Percentiles rank a stretch among this genome's conserved stretches.
These are phyloP conservation scores for Diogma glabrata DNA, from an alignment of 2,888 invertebrate species.

Conservation along the genomic window DNA sequence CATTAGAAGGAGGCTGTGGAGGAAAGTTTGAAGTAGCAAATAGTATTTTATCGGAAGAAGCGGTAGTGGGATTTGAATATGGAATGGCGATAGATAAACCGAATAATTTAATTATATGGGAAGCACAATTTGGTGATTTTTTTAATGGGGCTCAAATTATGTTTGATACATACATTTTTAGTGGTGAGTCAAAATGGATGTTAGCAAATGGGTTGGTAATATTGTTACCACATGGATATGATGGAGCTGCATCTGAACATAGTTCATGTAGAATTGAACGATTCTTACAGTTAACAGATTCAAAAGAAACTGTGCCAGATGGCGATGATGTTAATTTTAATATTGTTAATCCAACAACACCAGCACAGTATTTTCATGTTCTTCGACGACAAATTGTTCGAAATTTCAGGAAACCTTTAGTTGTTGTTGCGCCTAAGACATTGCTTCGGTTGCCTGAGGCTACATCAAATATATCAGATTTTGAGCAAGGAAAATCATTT, in stretches of 20 bases:
- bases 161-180: conserved; percentile 82
- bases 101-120: conserved; percentile 80
- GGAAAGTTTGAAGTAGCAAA: conserved; percentile 57
- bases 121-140: conserved; percentile 98
- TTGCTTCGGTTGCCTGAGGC: conserved; percentile 70
- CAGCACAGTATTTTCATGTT: conserved; percentile 95
- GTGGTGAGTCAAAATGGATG: conserved; percentile 95
- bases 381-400: conserved; percentile 84
- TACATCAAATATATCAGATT: conserved; percentile 63
- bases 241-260: conserved; percentile 96
- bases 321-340: conserved; percentile 85
- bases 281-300: conserved; percentile 83
- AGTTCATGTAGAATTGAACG: conserved; percentile 87
- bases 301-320: conserved; percentile 65
- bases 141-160: conserved; percentile 95
- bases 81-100: conserved; percentile 86
- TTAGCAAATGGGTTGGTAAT: conserved; percentile 81
- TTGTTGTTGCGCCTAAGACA: conserved; percentile 77
- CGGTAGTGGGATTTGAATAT: conserved; percentile 90
- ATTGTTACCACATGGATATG: conserved; percentile 91
- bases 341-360: conserved; percentile 78
- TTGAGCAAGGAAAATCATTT: conserved; percentile 72
- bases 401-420: conserved; percentile 81
- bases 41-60: conserved; percentile 92
- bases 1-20: conserved; percentile 58